These are phyloP conservation scores for Bos javanicus DNA, from an alignment of 2,113 vertebrate genomes.

Conservation along the genomic window DNA sequence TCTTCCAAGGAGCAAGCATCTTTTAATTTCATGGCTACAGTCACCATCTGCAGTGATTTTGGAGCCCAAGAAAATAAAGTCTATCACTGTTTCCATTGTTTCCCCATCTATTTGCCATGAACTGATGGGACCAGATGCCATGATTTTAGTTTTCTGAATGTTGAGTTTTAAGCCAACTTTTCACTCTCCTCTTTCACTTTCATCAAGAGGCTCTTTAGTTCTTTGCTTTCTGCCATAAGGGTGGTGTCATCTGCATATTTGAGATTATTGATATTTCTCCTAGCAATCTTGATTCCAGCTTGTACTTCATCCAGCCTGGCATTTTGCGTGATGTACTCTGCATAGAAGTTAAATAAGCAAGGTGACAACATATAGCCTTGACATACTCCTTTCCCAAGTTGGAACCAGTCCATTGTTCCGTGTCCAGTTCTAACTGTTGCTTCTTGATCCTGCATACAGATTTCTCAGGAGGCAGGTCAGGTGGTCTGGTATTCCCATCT, in stretches of 20 bases:
- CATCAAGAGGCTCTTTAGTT: not conserved
- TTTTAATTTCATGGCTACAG: not conserved
- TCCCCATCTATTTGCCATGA: not conserved
- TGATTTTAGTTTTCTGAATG: not conserved
- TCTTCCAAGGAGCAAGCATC: not conserved
- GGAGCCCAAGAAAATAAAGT: not conserved
- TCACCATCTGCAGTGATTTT: not conserved
- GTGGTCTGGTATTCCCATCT: not conserved
- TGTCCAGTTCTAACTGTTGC: not conserved
- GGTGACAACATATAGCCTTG: not conserved
- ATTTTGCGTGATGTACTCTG: not conserved
- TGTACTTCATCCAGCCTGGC: not conserved
- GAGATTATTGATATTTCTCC: not conserved
- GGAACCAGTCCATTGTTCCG: not conserved
- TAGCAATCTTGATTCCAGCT: not conserved
- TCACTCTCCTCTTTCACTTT: not conserved
- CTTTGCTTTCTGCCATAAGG: not conserved
- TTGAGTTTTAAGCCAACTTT: not conserved
- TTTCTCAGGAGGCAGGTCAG: not conserved
- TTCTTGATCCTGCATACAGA: not conserved
- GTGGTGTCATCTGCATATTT: not conserved
- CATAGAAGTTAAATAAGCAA: not conserved
- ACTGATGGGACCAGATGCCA: not conserved
- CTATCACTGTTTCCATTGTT: not conserved
- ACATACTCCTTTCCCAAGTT: not conserved